Evolutionary conservation across 2,113 vertebrate genomes (phyloP), one percentile per base, ranked within the genome.

Genomic region (Lamprologus speciosus): DNA sequence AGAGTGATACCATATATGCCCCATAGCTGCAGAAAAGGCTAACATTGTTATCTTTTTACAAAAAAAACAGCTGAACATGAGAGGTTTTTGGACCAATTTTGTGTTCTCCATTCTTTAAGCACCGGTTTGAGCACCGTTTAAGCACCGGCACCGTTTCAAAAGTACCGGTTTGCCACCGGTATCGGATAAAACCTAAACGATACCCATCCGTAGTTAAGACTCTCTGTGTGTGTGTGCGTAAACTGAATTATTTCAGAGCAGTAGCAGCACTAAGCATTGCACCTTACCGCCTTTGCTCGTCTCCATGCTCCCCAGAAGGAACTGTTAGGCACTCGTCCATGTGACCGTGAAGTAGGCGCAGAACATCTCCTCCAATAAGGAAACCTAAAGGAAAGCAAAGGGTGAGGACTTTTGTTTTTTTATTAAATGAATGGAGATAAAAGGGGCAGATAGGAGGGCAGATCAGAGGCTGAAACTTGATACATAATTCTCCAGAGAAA

Each of bases 251-350:
- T 65, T 73, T 70, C 37, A 26, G 65, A 42, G 37, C 13, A 9
- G 65, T 2, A 42, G 37, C 37, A 26, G 21, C n/a, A 42, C 28
- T 55, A 42, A 23, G 51, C n/a, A 5, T 16, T 40, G 51, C 4
- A 65, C 19, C 3, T 91, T 92, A 99, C 98, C 98, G 98, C 91
- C 98, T 97, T 89, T 98, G 98, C 60, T 99, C 98, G 53, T 99
- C 98, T 6, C 98, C 98, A 0, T 99, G 98, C 63, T 98, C 98
- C 85, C 98, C 98, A 0, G 98, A 98, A 55, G 98, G 97, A 73
- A 99, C 98, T 2, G 98, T 99, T 91, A 99, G 96, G 93, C 98
- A 99, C 89, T 99, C 98, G 1, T 99, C 98, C 98, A 99, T 98
- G 91, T 99, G 98, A 82, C 98, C 98, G 0, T 99, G 98, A 82